A percentile compares a stretch with the other conserved stretches of the same genome.
These are phyloP conservation scores for Butastur rufipennis DNA, from an alignment of 2,113 vertebrate species.

Conservation along the genomic window DNA sequence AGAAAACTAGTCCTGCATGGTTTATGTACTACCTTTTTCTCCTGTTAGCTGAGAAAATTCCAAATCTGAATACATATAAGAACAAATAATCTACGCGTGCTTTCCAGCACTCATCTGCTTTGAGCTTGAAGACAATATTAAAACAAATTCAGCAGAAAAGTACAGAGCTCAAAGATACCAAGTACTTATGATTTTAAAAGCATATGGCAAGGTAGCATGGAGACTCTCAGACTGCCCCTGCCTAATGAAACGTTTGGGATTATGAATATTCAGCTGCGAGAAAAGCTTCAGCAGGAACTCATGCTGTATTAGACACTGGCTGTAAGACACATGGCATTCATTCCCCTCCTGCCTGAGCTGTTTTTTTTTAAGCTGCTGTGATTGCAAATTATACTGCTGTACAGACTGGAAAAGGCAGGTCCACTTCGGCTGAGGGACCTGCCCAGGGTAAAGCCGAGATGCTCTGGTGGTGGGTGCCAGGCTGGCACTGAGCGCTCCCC, in stretches of 20 bases:
- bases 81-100: neutral
- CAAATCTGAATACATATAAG: neutral
- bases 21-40: neutral
- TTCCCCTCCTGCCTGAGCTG: neutral
- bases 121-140: neutral
- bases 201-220: neutral
- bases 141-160: neutral
- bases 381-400: neutral
- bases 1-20: neutral
- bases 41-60: neutral
- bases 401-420: neutral
- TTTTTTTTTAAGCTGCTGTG: neutral
- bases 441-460: neutral
- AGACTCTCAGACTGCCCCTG: neutral
- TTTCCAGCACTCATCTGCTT: neutral
- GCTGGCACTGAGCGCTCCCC: neutral
- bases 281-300: neutral
- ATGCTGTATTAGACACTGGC: neutral
- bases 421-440: neutral
- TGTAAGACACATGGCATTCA: neutral
- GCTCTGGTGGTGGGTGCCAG: neutral
- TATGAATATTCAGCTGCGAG: neutral
- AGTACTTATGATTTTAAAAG: neutral
- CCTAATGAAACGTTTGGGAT: neutral
- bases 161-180: neutral